These are phyloP conservation scores for Danionella cerebrum DNA, from an alignment of 2,113 vertebrate genomes.

Conservation along the genomic window DNA sequence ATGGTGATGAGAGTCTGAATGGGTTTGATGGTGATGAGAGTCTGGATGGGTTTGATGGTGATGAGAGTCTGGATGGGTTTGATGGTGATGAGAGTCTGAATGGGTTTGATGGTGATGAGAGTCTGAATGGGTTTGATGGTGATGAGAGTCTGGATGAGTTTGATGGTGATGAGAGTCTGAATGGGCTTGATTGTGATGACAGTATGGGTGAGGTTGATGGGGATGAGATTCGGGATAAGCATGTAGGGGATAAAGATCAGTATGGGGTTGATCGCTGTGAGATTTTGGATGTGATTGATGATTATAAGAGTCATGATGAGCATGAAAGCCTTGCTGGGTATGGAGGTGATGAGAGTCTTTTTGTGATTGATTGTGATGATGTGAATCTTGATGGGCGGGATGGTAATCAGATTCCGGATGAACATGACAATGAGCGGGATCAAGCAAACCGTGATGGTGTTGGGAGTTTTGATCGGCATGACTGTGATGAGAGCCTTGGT, in stretches of 20 bases:
- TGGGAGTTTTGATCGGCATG: slow-evolving; percentile 31
- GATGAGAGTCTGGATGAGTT: not conserved
- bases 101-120: not conserved
- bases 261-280: not conserved
- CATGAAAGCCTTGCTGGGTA: not conserved
- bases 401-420: not conserved
- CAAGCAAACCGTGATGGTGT: not conserved
- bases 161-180: not conserved
- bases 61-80: not conserved
- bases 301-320: not conserved
- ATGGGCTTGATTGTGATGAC: not conserved
- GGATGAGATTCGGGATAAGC: not conserved
- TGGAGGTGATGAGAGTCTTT: not conserved
- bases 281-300: not conserved
- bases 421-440: not conserved
- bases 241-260: not conserved
- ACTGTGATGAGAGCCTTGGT: not conserved
- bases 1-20: slow-evolving; percentile 1
- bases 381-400: not conserved
- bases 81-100: not conserved
- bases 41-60: not conserved
- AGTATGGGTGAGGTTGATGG: not conserved
- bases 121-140: not conserved
- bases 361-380: slow-evolving; percentile 28
- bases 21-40: not conserved